Evolutionary conservation across 2,888 invertebrate species (phyloP), one percentile per base, ranked within the genome.

Genomic region (Liodrosophila aerea): DNA sequence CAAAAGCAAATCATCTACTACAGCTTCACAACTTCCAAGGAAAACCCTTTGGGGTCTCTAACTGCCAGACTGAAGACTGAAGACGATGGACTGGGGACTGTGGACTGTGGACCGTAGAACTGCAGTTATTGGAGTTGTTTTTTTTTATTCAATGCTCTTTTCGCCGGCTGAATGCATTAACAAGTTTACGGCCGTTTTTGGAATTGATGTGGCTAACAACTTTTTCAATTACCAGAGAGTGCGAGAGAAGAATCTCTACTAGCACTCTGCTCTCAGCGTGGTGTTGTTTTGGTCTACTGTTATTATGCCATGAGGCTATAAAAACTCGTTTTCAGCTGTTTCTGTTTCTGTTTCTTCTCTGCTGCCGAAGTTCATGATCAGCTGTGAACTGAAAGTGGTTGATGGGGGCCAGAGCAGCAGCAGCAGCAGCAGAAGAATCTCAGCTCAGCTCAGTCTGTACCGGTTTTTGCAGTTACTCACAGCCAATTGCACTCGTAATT

Each of bases 321-420:
- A 76, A 81, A 81, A 81, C 81, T 81, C 72, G 86, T 82, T 82
- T 85, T 83, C 80, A 85, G 75, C 81, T 77, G 80, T 75, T 76
- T 2, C 22, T 61, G 46, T n/a, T 15, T 40, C n/a, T n/a, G n/a
- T n/a, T n/a, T n/a, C n/a, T n/a, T n/a, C n/a, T n/a, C n/a, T n/a
- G n/a, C n/a, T 36, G 54, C 45, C 68, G 75, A 86, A 82, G 82
- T 82, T 82, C 82, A 82, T 73, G 82, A 82, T 82, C 82, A 82
- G 82, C 82, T 82, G 82, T 81, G 82, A 84, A 84, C 82, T 80
- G 84, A 84, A 81, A 81, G 86, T 84, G 82, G 82, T 85, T 66
- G 85, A 82, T 85, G 65, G 84, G 64, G n/a, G n/a, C n/a, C n/a
- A n/a, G n/a, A 68, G 58, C 64, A 67, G 15, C 16, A 33, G 37